These are phyloP conservation scores for Pseudopipra pipra DNA, from an alignment of 2,113 vertebrate species.

Conservation along the genomic window DNA sequence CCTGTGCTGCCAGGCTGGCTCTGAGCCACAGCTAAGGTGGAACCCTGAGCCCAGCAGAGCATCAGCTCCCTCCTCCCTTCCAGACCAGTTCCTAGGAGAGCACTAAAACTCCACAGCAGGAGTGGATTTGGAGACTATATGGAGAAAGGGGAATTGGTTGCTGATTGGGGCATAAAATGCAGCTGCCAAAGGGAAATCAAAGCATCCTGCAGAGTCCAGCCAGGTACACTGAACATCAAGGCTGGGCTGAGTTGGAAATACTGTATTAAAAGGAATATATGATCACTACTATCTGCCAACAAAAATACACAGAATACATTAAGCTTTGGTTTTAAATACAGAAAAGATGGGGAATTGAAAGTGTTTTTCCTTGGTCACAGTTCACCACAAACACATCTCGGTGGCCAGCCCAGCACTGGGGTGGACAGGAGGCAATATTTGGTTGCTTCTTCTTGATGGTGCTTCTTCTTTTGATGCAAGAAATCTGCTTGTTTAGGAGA, in stretches of 20 bases:
- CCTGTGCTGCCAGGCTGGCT: not conserved
- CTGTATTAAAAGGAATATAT: conserved; percentile 40
- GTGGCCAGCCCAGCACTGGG: not conserved
- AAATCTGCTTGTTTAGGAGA: not conserved
- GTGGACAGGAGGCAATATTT: not conserved
- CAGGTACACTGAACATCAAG: not conserved
- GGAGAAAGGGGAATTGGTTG: not conserved
- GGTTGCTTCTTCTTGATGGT: not conserved
- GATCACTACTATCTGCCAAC: conserved; percentile 11
- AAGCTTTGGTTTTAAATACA: not conserved
- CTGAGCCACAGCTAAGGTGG: not conserved
- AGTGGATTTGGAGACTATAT: not conserved
- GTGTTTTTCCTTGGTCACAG: not conserved
- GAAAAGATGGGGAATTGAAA: not conserved
- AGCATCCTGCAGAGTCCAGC: not conserved
- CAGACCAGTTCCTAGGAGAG: not conserved
- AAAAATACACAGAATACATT: not conserved
- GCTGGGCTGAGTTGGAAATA: not conserved
- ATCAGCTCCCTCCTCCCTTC: not conserved
- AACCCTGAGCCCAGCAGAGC: not conserved
- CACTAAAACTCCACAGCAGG: not conserved
- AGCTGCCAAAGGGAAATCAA: conserved; percentile 6
- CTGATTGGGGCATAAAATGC: not conserved
- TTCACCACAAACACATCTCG: accelerated
- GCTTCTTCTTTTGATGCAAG: not conserved